Evolutionary conservation across 2,113 vertebrate genomes (phyloP).

Genomic region (Prochilodus magdalenae): DNA sequence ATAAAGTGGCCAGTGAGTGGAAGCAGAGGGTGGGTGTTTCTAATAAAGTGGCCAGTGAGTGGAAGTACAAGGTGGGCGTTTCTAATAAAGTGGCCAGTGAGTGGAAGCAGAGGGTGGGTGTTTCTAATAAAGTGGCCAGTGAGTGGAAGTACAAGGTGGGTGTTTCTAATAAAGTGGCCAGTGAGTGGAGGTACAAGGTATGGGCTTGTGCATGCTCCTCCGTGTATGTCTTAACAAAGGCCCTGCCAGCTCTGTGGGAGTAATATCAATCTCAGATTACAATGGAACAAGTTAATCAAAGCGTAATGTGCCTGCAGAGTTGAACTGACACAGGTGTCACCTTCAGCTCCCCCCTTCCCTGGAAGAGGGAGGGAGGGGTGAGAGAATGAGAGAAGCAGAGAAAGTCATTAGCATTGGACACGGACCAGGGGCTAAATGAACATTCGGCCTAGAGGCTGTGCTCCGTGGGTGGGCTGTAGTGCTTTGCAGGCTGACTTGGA

Average conservation of each 20-base stretch:
- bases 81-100: too few relatives aligned
- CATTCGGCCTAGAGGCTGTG: neutral
- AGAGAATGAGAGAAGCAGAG: neutral
- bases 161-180: too few relatives aligned
- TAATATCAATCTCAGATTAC: conserved; percentile 42
- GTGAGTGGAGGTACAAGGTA: neutral
- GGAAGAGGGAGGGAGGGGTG: neutral
- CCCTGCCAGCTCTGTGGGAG: neutral
- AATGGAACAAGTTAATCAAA: conserved; percentile 51
- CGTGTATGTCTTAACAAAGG: conserved; percentile 3
- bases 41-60: too few relatives aligned
- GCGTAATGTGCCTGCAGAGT: conserved; percentile 29
- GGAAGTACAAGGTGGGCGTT: too few relatives aligned
- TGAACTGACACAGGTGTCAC: conserved; percentile 46
- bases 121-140: too few relatives aligned
- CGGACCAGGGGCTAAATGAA: conserved; percentile 37
- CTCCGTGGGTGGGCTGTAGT: neutral
- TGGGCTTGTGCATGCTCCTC: neutral
- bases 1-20: too few relatives aligned
- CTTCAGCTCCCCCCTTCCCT: conserved; percentile 36
- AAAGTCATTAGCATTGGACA: conserved; percentile 40
- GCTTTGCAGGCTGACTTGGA: neutral
- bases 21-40: too few relatives aligned
- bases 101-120: too few relatives aligned
- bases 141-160: too few relatives aligned